Base-by-base conservation (phyloP, 2,113 vertebrate species). In the Elgaria multicarinata region DNA sequence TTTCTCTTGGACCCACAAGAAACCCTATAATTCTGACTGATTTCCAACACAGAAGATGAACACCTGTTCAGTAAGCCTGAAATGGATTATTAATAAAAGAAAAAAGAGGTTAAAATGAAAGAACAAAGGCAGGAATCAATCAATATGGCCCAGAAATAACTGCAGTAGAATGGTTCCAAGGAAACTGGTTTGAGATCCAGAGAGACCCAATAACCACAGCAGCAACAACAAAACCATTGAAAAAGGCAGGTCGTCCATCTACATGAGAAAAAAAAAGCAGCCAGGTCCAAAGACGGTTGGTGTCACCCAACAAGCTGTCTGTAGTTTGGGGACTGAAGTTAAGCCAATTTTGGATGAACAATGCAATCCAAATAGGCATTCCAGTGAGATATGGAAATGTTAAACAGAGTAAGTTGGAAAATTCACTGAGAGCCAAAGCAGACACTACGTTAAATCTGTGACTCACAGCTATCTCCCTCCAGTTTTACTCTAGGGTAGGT, bases 11-110 rank as follows among this genome's bases (percentile, higher is more conserved):
- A 1, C 39, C n/a, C 72, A 83, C 79, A 55, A 31, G 33, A 83
- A 16, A 69, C 20, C 6, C 10, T 78, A 31, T 87, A 42, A 53
- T 4, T 85, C 12, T 77, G 39, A 78, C 42, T 62, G 44, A 79
- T 78, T 91, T 88, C 39, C 92, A 90, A 91, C 90, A 66, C 67
- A 87, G 3, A 77, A 90, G 28, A 36, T 90, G 6, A 62, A 46
- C 8, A 77, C 87, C 44, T 92, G 16, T 80, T 58, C 75, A 90
- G 88, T 88, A 91, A 85, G 26, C 5, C 89, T 20, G 58, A 12
- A 62, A 4, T 62, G 18, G 16, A 67, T 67, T 67, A 22, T 20
- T 80, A 5, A 79, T 26, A 55, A 58, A 58, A 55, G n/a, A 42
- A 66, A 20, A 46, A 69, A 44, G 8, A 75, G n/a, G 20, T 0